Base-by-base conservation (phyloP, 2,797 vertebrate genomes). In the Pseudomugil tenellus region DNA sequence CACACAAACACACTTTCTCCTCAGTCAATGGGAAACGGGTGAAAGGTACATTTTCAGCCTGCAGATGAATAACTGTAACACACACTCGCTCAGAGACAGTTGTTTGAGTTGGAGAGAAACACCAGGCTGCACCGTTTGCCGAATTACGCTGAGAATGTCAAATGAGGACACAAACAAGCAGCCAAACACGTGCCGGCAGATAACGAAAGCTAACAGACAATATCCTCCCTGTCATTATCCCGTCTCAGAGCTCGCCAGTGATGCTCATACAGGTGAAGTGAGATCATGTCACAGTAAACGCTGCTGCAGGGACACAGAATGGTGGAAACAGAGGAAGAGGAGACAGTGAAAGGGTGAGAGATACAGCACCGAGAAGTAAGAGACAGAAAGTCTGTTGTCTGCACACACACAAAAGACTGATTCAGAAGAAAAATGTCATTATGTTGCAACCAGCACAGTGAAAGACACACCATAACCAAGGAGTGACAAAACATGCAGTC, bases 321-420 rank as follows among this genome's bases (percentile, higher is more conserved):
- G 19, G 25, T 51, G 25, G 52, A 66, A 11, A 32, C 17, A 54
- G 17, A 61, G 63, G 56, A 58, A 74, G 56, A 65, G 58, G 56
- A 74, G 37, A 41, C 35, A 41, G 53, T 39, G 35, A 31, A 67
- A 56, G 55, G 49, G 26, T 53, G 39, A 53, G 58, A 60, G 67
- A 64, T 25, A 72, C 37, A 59, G 37, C 43, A 67, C 67, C 29
- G 28, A 48, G 29, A 62, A 73, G 64, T 31, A 67, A 28, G 49
- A 76, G 52, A 88, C 84, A 91, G 77, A 77, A 69, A 77, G 74
- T 31, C 69, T 80, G 79, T 87, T 92, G 85, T 92, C 58, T 67
- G 60, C 63, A 35, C 51, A 72, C 51, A 70, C 63, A 93, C 87
- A 93, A 92, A 78, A 77, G 72, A 63, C 11, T 53, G 75, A 92